Evolutionary conservation across 2,113 vertebrate species (phyloP), one percentile per base, ranked within the genome.

Genomic region (Gulo gulo): DNA sequence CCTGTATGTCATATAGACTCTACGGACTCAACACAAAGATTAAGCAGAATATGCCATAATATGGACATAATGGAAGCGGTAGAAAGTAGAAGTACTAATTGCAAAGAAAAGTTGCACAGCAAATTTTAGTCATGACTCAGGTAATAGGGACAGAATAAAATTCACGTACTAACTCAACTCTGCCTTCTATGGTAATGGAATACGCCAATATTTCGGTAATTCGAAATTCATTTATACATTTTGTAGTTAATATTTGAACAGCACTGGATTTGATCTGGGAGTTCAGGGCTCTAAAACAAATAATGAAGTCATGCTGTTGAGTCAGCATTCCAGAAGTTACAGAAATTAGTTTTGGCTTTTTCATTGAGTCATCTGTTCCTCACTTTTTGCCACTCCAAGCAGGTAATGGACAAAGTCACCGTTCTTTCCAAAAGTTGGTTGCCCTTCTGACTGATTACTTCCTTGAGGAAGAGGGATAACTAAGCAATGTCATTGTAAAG

Each of bases 381-480:
- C 4, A 24, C 10, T 21, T 65, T 84, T 47, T 63, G 88, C 16
- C 45, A 39, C 45, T 84, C 57, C 10, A 36, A 34, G 29, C 1
- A 42, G 39, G 34, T 59, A 92, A 82, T 34, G 65, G 74, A 84
- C 57, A 65, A 61, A 52, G 34, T 82, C 74, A 73, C 24, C 10
- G 65, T 88, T 93, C 50, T 61, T 73, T 73, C 69, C 50, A 45
- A 88, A 88, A 93, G 34, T 3, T 93, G 76, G 63, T 55, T 79
- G 24, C n/a, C 34, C 61, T 91, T 93, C 78, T 76, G 94, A 86
- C 14, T 95, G 14, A 92, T 96, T 21, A 69, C 78, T 92, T 97
- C 59, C 29, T 71, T n/a, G 29, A 74, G n/a, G 74, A 89, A 88
- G 82, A 11, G 63, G 34, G 23, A 55, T 65, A 92, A 87, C 73